Evolutionary conservation across 2,888 invertebrate genomes (phyloP), one percentile per base, ranked within the genome.

Genomic region (Apamea monoglypha): DNA sequence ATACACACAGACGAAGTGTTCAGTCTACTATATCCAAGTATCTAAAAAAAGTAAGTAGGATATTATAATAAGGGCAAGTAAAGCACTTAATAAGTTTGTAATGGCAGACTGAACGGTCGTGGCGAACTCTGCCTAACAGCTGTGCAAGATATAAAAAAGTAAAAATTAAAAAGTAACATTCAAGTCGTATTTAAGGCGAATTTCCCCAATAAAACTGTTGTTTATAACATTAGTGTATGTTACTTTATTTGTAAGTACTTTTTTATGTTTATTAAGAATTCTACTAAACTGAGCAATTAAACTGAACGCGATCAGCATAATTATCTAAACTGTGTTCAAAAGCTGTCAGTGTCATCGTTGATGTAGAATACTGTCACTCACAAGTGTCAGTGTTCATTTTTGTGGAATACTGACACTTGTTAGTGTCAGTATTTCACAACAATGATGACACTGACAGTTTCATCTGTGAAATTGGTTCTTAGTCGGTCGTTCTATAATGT

Each of bases 41-140:
- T 69, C 21, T 63, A 50, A 80, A 85, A 86, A 80, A 18, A 70
- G 70, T 81, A 77, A 68, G 68, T 61, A 47, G 36, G 47, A 50
- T 76, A 78, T 86, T 29, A 61, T 18, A 61, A 84, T 80, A 67
- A 66, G 81, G 74, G 73, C 66, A 81, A 75, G 71, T 76, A 72
- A 81, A 78, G 79, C 56, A 87, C 87, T 88, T 78, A 88, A 86
- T 87, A 88, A 88, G 76, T 88, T 87, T 85, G 74, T 83, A 83
- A 88, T 88, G 72, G 80, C 80, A n/a, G 85, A 61, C 80, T 71
- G 64, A 81, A 87, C 80, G 85, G 69, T 74, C 86, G 74, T 70
- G 61, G 79, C 75, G 61, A 71, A 77, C 74, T 59, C 53, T 63
- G 25, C 36, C 59, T 63, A 81, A 82, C 87, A 88, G 81, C 89